Conservation (phyloP, 2,888 invertebrate species). For the Chaitophorus viminalis region DNA sequence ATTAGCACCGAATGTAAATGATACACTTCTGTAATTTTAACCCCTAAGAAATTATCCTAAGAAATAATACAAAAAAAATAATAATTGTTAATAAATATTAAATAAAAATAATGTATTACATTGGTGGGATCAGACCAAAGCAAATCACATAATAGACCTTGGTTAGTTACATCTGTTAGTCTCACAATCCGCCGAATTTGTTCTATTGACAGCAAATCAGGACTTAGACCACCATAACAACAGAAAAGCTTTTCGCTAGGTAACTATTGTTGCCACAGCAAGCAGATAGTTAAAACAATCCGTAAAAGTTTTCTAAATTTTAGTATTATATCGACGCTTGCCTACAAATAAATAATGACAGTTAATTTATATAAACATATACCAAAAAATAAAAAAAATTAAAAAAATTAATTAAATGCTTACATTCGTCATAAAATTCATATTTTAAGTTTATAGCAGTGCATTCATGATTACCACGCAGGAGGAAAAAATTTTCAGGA, state of each 20-base stretch:
- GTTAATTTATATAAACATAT: too few relatives aligned
- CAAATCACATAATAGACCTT: constrained; percentile 95
- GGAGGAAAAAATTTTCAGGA: too few relatives aligned
- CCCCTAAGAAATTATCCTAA: constrained; percentile 96
- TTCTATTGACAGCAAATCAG: constrained; percentile 96
- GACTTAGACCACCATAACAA: constrained; percentile 85
- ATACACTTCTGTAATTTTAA: constrained; percentile 99
- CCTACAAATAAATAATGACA: constrained; percentile 68
- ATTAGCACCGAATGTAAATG: constrained; percentile 99
- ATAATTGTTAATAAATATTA: neutral
- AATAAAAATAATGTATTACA: constrained; percentile 65
- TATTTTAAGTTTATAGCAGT: constrained; percentile 83
- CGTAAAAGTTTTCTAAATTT: constrained; percentile 99
- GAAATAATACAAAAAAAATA: constrained; percentile 42
- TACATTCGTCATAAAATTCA: constrained; percentile 94
- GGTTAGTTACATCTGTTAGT: constrained; percentile 98
- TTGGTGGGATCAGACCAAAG: constrained; percentile 98
- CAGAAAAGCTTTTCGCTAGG: constrained; percentile 84
- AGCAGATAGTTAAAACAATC: too few relatives aligned
- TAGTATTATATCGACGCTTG: constrained; percentile 92
- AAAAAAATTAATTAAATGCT: constrained; percentile 68
- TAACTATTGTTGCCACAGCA: constrained; percentile 97
- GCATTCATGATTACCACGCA: too few relatives aligned
- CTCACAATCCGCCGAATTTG: constrained; percentile 98
- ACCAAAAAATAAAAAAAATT: too few relatives aligned